Base-by-base conservation (phyloP, 2,113 vertebrate genomes). In the Alligator mississippiensis region DNA sequence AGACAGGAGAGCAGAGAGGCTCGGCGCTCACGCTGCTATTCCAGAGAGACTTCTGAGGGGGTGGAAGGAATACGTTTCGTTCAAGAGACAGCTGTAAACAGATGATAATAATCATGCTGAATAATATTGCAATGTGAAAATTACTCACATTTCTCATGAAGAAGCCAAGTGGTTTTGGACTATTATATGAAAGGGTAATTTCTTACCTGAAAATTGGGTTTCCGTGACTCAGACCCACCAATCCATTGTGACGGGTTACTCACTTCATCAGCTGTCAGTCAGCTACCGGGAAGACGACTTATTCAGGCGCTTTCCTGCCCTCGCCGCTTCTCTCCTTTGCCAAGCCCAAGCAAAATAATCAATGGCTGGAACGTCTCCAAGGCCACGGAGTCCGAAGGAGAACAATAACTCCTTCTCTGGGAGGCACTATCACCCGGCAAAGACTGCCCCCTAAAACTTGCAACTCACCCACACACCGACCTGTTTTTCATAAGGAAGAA, bases 1-100 rank as follows among this genome's bases (percentile, higher is more conserved):
- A 30, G 58, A 47, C 14, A 28, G 27, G 13, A 38, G n/a, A 60
- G 28, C 28, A 22, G 54, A 74, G 22, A 58, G 13, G 38, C 82
- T 70, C 2, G 8, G 62, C 62, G 30, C 58, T 93, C 90, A 22
- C 9, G 68, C 87, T 91, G 79, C 83, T 83, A 92, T 85, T 93
- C 90, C 25, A 58, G 74, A 89, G 89, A 61, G 92, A 25, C 27
- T 77, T 66, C 54, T 0, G 19, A 92, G 87, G 68, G 70, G 89
- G 87, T 78, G 68, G 83, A 94, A 95, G 63, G 81, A 95, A 96
- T 66, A 78, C 34, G 60, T 94, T 93, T 93, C 87, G 82, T 85
- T 94, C 77, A 81, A 85, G 77, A 89, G 94, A 95, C 95, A 95
- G 92, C 92, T 96, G 93, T 93, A 96, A 96, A 94, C 21, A 90